phyloP scores from a whole-genome alignment of 2,888 invertebrate species.

The Acanthosepion lycidas region DNA sequence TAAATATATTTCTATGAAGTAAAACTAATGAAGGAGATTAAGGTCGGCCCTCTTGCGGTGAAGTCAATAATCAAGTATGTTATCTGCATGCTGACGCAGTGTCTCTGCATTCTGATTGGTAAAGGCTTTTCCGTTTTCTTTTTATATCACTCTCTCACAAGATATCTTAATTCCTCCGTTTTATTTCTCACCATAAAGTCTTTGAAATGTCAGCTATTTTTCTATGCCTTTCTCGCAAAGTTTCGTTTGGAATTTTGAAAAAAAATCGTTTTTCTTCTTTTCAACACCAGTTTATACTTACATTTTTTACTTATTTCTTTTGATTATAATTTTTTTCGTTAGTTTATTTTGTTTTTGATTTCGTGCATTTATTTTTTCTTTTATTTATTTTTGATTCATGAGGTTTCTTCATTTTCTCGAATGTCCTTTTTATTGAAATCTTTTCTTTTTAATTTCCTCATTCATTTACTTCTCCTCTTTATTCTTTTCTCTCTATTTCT shows the following conservation, averaged over 20 bases:
- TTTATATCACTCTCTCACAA: background rate
- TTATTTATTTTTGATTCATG: too few species aligned
- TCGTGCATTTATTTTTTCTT: too few species aligned
- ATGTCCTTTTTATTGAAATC: too few species aligned
- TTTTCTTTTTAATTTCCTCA: too few species aligned
- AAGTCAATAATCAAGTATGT: background rate
- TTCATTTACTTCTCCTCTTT: too few species aligned
- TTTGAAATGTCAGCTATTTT: background rate
- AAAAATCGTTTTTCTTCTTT: background rate
- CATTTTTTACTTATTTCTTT: background rate
- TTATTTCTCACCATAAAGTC: too few species aligned
- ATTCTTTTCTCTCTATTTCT: too few species aligned
- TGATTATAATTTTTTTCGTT: too few species aligned
- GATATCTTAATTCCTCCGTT: background rate
- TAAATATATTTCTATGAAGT: slow-evolving; percentile 6
- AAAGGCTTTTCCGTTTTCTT: background rate
- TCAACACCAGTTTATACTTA: background rate
- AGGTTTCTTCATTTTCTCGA: too few species aligned
- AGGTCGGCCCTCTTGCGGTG: background rate
- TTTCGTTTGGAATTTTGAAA: too few species aligned
- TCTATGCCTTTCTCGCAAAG: too few species aligned
- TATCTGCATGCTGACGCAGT: background rate
- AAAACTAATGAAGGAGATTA: slow-evolving; percentile 11
- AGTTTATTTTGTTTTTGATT: too few species aligned
- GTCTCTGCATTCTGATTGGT: background rate